phyloP scores from a whole-genome alignment of 2,797 vertebrate genomes.

The Emydoidea blandingii region DNA sequence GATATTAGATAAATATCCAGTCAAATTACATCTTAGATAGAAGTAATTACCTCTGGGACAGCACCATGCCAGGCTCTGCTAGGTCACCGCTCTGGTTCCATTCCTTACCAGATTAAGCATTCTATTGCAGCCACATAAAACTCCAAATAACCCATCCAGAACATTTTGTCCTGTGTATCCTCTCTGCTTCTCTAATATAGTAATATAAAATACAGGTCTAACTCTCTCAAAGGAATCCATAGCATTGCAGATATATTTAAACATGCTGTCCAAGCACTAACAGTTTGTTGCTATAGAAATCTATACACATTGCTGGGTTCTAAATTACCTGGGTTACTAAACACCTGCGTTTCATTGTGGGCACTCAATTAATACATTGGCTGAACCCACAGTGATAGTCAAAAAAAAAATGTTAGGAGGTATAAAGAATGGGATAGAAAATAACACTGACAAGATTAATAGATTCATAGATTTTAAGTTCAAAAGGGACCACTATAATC shows the following conservation, averaged over 20 bases:
- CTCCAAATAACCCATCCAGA: not conserved
- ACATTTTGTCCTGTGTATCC: fast-evolving
- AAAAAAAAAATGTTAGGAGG: not conserved
- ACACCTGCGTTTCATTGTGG: not conserved
- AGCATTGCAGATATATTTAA: not conserved
- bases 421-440: not conserved
- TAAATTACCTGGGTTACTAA: fast-evolving
- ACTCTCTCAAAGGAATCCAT: not conserved
- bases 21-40: not conserved
- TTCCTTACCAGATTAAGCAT: not conserved
- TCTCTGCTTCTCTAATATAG: fast-evolving
- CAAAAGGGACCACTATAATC: not conserved
- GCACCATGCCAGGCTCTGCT: no score
- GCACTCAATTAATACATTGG: not conserved
- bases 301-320: not conserved
- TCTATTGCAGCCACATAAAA: not conserved
- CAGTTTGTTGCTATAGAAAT: not conserved
- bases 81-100: not conserved
- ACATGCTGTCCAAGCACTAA: not conserved
- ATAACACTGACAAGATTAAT: not conserved
- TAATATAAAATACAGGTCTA: fast-evolving
- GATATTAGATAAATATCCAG: not conserved
- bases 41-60: not conserved
- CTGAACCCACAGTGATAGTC: not conserved
- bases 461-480: not conserved